A percentile compares a stretch with the other conserved stretches of the same genome.
Evolutionary conservation across 2,113 vertebrate genomes (phyloP).

Genomic region (Oncorhynchus keta): DNA sequence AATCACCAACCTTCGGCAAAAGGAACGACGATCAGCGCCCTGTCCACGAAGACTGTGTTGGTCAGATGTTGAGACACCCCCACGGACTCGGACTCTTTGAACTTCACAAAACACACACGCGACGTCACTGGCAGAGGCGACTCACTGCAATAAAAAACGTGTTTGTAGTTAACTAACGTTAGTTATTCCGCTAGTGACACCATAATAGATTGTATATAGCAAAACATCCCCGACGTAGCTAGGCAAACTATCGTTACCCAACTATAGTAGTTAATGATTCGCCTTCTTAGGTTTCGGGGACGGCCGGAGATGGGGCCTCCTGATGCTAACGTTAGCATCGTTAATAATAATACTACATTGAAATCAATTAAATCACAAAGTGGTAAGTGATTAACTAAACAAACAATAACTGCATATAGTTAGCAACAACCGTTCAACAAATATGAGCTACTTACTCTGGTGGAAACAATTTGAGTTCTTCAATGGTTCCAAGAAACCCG

Average conservation of each 20-base stretch:
- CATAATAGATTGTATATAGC: too few species aligned
- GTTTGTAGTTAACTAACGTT: too few species aligned
- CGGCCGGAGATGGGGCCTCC: too few species aligned
- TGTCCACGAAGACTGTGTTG: constrained; percentile 98
- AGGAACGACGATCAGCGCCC: constrained; percentile 97
- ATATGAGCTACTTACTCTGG: constrained; percentile 81
- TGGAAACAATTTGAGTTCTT: constrained; percentile 88
- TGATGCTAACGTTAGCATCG: too few species aligned
- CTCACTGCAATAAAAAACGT: constrained; percentile 76
- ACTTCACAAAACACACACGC: constrained; percentile 98
- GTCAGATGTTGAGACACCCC: constrained; percentile 98
- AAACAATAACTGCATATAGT: background rate
- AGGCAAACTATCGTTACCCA: too few species aligned
- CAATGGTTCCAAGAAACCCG: constrained; percentile 91
- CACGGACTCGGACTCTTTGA: constrained; percentile 92
- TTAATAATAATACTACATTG: too few species aligned
- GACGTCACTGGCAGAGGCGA: constrained; percentile 96
- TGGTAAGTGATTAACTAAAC: too few species aligned
- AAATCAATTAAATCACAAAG: too few species aligned
- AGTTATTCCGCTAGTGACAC: too few species aligned
- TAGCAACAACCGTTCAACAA: background rate
- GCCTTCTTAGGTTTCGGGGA: too few species aligned
- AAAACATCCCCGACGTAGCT: too few species aligned
- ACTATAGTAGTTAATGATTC: too few species aligned
- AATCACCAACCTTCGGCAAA: constrained; percentile 97